Evolutionary conservation across 1,140 invertebrate genomes (phyloP).

Genomic region (Meloidogyne floridensis): DNA sequence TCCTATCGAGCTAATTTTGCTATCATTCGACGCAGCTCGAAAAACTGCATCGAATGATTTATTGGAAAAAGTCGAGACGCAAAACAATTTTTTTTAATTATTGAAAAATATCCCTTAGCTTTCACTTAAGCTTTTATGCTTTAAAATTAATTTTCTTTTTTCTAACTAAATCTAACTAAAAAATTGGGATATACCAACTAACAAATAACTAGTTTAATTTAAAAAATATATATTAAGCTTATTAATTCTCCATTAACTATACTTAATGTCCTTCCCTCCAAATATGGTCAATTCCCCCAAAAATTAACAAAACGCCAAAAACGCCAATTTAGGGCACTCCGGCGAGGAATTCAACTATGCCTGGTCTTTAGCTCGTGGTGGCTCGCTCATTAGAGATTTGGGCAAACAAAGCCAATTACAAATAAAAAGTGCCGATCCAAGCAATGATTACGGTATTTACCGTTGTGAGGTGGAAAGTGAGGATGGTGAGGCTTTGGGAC

Average conservation of each 20-base stretch:
- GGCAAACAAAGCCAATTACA: conserved; percentile 53
- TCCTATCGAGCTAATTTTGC: not conserved
- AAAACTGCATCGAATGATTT: not conserved
- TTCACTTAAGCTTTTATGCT: too few relatives aligned
- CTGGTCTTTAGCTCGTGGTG: conserved; percentile 62
- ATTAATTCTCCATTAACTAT: not conserved
- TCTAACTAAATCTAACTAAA: too few relatives aligned
- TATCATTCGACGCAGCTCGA: not conserved
- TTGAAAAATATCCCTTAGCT: too few relatives aligned
- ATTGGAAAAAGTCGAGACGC: not conserved
- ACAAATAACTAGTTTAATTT: not conserved
- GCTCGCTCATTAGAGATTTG: conserved; percentile 55
- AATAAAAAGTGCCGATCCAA: conserved; percentile 59
- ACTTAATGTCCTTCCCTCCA: not conserved
- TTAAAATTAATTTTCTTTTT: too few relatives aligned
- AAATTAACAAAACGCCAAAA: conserved; percentile 7
- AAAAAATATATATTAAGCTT: not conserved
- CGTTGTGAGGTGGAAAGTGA: conserved; percentile 64
- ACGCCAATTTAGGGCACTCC: conserved; percentile 35
- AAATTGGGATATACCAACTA: too few relatives aligned
- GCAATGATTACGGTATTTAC: conserved; percentile 64
- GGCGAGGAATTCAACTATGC: conserved; percentile 52
- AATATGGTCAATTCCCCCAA: not conserved
- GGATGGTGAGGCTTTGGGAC: conserved; percentile 56
- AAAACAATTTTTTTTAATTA: not conserved